Evolutionary conservation across 2,797 vertebrate genomes (phyloP).

Genomic region (Acanthiza pusilla): DNA sequence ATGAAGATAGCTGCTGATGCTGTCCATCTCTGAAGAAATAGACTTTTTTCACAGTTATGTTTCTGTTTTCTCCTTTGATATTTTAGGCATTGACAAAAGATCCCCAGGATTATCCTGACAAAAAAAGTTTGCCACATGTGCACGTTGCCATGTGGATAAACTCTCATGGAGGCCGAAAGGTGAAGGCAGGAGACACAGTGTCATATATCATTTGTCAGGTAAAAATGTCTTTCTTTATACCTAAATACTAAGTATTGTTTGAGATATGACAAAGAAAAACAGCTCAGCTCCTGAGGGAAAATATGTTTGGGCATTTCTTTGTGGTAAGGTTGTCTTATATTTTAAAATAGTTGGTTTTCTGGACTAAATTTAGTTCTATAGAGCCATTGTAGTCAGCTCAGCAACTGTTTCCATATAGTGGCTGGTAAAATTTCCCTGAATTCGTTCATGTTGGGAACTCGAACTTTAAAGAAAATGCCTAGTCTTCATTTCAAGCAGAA

Average conservation of each 20-base stretch:
- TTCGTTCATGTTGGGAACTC: neutral
- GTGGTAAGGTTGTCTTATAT: neutral
- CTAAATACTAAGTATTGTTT: neutral
- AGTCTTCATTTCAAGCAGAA: neutral
- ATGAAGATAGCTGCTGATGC: neutral
- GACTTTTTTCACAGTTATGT: neutral
- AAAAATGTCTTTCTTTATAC: constrained; percentile 29
- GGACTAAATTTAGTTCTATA: neutral
- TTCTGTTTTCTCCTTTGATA: constrained; percentile 5
- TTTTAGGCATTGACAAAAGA: constrained; percentile 92
- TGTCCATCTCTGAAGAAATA: neutral
- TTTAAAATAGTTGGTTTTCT: neutral
- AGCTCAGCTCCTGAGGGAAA: neutral
- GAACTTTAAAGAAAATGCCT: neutral
- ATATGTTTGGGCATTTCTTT: neutral
- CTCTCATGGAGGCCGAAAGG: constrained; percentile 87
- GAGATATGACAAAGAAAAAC: neutral
- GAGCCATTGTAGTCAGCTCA: neutral
- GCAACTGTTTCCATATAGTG: neutral
- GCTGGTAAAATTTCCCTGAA: neutral
- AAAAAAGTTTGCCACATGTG: constrained; percentile 93
- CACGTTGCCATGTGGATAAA: constrained; percentile 98
- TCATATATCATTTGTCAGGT: constrained; percentile 98
- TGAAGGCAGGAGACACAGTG: constrained; percentile 95
- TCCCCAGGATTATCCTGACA: constrained; percentile 98